These are phyloP conservation scores for Parasteatoda lunata DNA, from an alignment of 2,888 invertebrate genomes.

Conservation along the genomic window DNA sequence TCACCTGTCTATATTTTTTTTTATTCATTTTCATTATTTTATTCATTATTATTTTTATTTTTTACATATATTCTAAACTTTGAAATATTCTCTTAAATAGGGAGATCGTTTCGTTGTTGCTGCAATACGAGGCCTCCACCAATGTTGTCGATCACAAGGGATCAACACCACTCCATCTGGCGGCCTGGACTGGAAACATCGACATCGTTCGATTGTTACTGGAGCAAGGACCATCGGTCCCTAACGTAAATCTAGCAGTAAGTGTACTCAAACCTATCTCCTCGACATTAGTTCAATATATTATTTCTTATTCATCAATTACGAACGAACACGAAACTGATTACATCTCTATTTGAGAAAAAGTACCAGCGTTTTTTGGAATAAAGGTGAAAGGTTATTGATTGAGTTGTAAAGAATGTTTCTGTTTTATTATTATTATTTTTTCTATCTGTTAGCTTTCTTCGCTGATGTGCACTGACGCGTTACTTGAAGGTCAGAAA, in stretches of 20 bases:
- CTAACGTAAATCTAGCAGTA: slow-evolving; percentile 89
- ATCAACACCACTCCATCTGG: slow-evolving; percentile 92
- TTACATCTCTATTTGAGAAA: too few relatives aligned
- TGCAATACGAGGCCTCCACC: slow-evolving; percentile 90
- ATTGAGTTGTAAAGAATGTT: too few relatives aligned
- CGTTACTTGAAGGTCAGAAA: background rate
- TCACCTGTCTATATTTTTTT: too few relatives aligned
- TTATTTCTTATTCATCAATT: too few relatives aligned
- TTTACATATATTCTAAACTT: too few relatives aligned
- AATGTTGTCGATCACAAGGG: slow-evolving; percentile 92
- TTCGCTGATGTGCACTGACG: background rate
- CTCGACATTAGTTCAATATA: too few relatives aligned
- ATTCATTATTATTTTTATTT: too few relatives aligned
- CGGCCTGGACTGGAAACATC: slow-evolving; percentile 94
- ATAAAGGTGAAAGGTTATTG: too few relatives aligned
- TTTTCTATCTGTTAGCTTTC: background rate
- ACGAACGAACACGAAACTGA: too few relatives aligned
- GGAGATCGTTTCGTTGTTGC: slow-evolving; percentile 87
- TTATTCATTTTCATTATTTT: too few relatives aligned
- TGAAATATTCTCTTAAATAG: slow-evolving; percentile 76
- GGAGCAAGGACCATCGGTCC: slow-evolving; percentile 85
- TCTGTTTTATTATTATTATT: too few relatives aligned
- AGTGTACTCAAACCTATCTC: background rate
- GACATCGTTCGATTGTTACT: slow-evolving; percentile 90
- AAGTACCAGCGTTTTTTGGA: too few relatives aligned